A percentile compares a stretch with the other conserved stretches of the same genome.
These are phyloP conservation scores for Anthonomus grandis DNA, from an alignment of 1,140 invertebrate genomes.

Conservation along the genomic window DNA sequence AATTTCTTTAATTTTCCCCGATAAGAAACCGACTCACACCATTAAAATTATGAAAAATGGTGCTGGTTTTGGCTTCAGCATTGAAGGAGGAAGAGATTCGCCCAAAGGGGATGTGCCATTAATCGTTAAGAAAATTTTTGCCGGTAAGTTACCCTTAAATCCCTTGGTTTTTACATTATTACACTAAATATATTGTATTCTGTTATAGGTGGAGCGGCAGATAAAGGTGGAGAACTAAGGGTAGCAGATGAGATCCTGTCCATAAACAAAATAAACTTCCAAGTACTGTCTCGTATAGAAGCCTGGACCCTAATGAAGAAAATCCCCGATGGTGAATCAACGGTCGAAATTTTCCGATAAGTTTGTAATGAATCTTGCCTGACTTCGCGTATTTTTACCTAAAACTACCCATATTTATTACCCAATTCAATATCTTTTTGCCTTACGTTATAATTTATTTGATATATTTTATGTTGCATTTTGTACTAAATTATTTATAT, in stretches of 20 bases:
- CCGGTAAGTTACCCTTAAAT: conserved; percentile 61
- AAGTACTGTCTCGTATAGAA: conserved; percentile 82
- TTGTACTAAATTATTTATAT: conserved; percentile 28
- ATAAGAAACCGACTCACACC: conserved; percentile 31
- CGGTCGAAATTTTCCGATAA: conserved; percentile 41
- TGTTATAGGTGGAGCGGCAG: conserved; percentile 79
- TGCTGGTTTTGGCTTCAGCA: conserved; percentile 85
- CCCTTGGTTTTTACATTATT: neutral
- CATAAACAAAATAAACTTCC: conserved; percentile 77
- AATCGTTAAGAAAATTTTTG: conserved; percentile 87
- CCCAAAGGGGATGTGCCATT: conserved; percentile 82
- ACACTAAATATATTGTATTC: conserved; percentile 11
- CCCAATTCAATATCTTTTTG: conserved; percentile 7
- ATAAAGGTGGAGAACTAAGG: conserved; percentile 77
- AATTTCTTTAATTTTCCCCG: neutral
- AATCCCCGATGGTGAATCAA: conserved; percentile 74
- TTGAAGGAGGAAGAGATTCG: conserved; percentile 88
- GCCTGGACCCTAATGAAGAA: conserved; percentile 92
- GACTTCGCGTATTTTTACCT: conserved; percentile 15
- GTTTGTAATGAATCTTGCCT: conserved; percentile 21
- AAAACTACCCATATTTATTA: conserved; percentile 24
- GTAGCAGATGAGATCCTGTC: conserved; percentile 83
- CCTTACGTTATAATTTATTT: conserved; percentile 25
- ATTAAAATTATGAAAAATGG: conserved; percentile 80
- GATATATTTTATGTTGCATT: conserved; percentile 25